Base-by-base conservation (phyloP, 2,797 vertebrate species). In the Lacerta viridis region DNA sequence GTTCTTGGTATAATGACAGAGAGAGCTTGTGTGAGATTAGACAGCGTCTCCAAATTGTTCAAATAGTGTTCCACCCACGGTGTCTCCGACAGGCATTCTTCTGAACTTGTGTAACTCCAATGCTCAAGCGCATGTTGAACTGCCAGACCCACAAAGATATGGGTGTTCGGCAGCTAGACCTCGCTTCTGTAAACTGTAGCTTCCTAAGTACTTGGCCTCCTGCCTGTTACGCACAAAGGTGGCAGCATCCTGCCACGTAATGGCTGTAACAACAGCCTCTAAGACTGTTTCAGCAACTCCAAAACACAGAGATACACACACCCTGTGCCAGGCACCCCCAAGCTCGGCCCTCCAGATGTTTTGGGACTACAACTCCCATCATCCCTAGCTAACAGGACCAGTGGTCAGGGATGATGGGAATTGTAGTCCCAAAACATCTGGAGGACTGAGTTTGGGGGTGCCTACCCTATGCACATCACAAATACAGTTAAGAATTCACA, bases 1-100 rank as follows among this genome's bases (percentile, higher is more conserved):
- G 64, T 41, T 61, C 27, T 82, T 86, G 43, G 23, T 41, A 80
- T 71, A 61, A 82, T 83, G 74, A 77, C 80, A 83, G 33, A 75
- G 61, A 82, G 33, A 46, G 80, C 50, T 72, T 87, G 29, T 50
- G 71, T 71, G 66, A 83, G 50, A 79, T 82, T 27, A 66, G 39
- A 76, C 80, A 83, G 80, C 4, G 2, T 39, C 46, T 39, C 81
- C 78, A 79, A 18, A 64, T 87, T 83, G 66, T 74, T 87, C 74
- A 79, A 83, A 89, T 64, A 71, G 46, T 23, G 39, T 86, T 79
- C 89, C 84, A 46, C 85, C 89, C 89, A 90, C 80, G 61, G 29
- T 41, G 29, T 83, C 80, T 90, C 80, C 29, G 13, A 8, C 18
- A 83, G 74, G 74, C 74, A 43, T 87, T 83, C 50, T 72, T 86